Base-by-base conservation (phyloP, 2,888 invertebrate genomes). In the Cryptus armator region DNA sequence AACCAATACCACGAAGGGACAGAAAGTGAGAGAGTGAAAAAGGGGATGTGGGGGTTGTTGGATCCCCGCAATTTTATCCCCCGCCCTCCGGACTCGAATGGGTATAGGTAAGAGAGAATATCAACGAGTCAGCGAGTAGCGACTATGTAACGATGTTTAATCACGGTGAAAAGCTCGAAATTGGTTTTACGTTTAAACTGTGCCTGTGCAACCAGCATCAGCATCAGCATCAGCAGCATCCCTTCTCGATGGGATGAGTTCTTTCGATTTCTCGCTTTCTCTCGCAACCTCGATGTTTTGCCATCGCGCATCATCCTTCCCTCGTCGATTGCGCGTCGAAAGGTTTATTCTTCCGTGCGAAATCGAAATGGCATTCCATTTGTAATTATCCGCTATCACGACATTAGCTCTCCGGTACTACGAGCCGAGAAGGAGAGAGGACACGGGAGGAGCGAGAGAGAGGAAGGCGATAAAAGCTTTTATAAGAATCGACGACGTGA, bases 281-380 rank as follows among this genome's bases (percentile, higher is more conserved):
- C n/a, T 53, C 19, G 44, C 44, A 44, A 24, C 66, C n/a, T 32
- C n/a, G 32, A 44, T 66, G 51, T 72, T 59, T 66, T 16, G 12
- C 19, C 29, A 10, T 14, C 44, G 14, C 29, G 12, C 43, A 19
- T 44, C 5, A 24, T 46, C 29, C 59, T 48, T 29, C 7, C 59
- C 46, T 32, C 32, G 32, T 62, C 62, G 62, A 62, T 29, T 29
- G 44, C 74, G 59, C 53, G 66, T 74, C 83, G 83, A 79, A 75
- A 70, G 78, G 78, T 74, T 70, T 79, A 75, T 78, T 83, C 79
- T 75, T 79, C 53, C 74, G 68, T 70, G 78, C 75, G 64, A 75
- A 83, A 83, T 79, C 62, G 79, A 83, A 83, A 83, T 70, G 83
- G 83, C 53, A 79, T 83, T 83, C 83, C 83, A 83, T 83, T 68